These are phyloP conservation scores for Tamias sibiricus DNA, from an alignment of 2,113 vertebrate genomes.

Conservation along the genomic window DNA sequence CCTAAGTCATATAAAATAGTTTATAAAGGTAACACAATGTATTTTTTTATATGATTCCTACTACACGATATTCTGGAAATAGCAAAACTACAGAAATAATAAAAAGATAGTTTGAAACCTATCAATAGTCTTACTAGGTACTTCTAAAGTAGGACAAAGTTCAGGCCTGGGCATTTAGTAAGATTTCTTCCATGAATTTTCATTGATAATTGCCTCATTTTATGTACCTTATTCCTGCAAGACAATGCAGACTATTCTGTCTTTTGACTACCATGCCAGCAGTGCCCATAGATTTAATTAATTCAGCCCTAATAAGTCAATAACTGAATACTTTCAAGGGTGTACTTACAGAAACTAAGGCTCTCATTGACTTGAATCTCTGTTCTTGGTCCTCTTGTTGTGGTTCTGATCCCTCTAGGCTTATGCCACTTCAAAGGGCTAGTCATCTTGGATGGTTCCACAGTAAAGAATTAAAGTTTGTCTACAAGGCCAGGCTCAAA, in stretches of 20 bases:
- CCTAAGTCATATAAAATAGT: background rate
- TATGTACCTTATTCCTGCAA: background rate
- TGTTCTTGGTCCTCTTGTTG: background rate
- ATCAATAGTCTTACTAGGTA: background rate
- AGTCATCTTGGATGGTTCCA: conserved; percentile 46
- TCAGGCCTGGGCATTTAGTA: background rate
- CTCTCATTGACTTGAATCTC: conserved; percentile 30
- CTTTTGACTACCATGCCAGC: background rate
- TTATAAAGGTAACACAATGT: background rate
- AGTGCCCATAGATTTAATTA: background rate
- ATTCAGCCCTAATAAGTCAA: background rate
- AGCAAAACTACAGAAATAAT: too few relatives aligned
- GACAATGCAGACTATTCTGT: background rate
- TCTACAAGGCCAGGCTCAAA: conserved; percentile 58
- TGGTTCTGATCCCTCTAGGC: background rate
- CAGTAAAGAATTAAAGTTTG: conserved; percentile 59
- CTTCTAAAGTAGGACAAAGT: background rate
- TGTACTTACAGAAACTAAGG: background rate
- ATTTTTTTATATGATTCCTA: background rate
- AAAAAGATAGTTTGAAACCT: background rate
- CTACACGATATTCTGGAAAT: background rate
- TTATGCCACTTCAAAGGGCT: conserved; percentile 49
- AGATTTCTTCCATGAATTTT: conserved; percentile 2
- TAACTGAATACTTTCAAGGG: background rate
- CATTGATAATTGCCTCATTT: background rate